Evolutionary conservation across 2,888 invertebrate species (phyloP).

Genomic region (Diplolepis rosae): DNA sequence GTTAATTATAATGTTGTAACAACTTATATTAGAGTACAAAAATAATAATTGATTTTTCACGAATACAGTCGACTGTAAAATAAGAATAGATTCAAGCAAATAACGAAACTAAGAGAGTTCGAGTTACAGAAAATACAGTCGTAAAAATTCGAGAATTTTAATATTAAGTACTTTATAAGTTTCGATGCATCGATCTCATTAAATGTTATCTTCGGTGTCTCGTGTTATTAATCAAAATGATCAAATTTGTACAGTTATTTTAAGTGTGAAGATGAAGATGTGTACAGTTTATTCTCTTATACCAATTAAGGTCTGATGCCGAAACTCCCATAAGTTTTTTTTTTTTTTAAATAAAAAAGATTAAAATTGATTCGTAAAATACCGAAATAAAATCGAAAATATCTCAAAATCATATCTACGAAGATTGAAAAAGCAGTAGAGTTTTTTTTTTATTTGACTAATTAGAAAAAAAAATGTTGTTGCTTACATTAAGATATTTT

Average conservation of each 20-base stretch:
- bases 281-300: constrained; percentile 14
- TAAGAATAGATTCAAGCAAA: constrained; percentile 19
- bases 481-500: too few species aligned
- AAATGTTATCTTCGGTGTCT: background rate
- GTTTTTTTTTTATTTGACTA: background rate
- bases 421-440: too few species aligned
- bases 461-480: too few species aligned
- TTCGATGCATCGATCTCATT: background rate
- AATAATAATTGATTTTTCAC: constrained; percentile 11
- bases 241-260: constrained; percentile 28
- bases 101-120: background rate
- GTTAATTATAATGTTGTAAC: constrained; percentile 18
- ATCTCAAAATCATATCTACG: too few species aligned
- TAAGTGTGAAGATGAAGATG: background rate
- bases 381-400: background rate
- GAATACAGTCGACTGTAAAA: constrained; percentile 12
- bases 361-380: background rate
- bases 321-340: too few species aligned
- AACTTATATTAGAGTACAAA: constrained; percentile 9
- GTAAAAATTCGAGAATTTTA: background rate
- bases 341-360: too few species aligned
- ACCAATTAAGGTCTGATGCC: background rate
- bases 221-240: background rate
- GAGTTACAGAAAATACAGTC: background rate
- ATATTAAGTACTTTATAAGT: background rate